Evolutionary conservation across 2,888 invertebrate genomes (phyloP), one percentile per base, ranked within the genome.

Genomic region (Apotomis betuletana): DNA sequence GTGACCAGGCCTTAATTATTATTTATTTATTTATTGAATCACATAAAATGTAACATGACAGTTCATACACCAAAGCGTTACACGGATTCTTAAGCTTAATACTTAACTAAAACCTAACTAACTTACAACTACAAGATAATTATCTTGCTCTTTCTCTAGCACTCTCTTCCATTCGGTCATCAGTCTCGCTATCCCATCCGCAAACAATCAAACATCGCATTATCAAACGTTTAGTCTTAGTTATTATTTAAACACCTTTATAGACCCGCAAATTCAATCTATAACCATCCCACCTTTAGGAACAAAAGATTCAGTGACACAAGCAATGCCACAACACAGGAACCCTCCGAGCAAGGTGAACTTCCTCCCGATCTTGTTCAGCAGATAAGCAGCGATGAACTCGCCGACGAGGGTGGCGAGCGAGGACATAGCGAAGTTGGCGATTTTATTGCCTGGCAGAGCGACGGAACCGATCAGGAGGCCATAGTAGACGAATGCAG

Each of bases 401-500:
- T 74, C 73, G 0, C 70, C 74, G 8, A 70, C 41, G 0, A 75
- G 44, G 0, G 72, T 70, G 9, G 73, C 44, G 15, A 71, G 46
- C 0, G 73, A 52, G 0, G 70, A 70, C 15, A 75, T 67, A 0
- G 70, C 65, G 8, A 74, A 76, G 63, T 75, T 75, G 55, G 51
- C 51, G 15, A 73, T 68, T 57, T 70, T 73, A 55, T 74, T 69
- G 38, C 74, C 76, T 0, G 71, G 71, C 15, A 75, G 41, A 36
- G 59, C 59, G 36, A 27, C 75, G 64, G 15, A 73, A 63, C 71
- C 70, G 57, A 74, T 74, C 27, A 75, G 15, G 27, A 74, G 57
- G 4, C 74, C 74, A 51, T 75, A 76, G 60, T 75, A 75, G 5
- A 75, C 74, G 60, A 74, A 75, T 0, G 71, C 74, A 3, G 60